phyloP scores from a whole-genome alignment of 2,888 invertebrate species.

The Sialis lutaria region DNA sequence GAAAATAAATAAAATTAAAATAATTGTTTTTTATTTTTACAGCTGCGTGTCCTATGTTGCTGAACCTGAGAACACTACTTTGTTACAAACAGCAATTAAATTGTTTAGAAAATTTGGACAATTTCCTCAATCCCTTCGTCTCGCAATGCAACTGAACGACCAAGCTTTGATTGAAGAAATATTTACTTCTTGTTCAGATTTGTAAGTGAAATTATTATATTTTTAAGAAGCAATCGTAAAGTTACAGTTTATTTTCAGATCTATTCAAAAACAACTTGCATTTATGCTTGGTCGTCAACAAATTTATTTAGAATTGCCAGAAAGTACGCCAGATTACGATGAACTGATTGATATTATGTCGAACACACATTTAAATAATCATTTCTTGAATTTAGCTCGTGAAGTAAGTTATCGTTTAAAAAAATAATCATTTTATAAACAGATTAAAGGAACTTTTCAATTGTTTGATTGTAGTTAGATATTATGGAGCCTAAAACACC shows the following conservation, averaged over 20 bases:
- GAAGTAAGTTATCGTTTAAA: constrained; percentile 30
- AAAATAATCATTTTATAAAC: too few relatives aligned
- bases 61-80: constrained; percentile 55
- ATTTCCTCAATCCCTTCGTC: constrained; percentile 44
- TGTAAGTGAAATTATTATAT: constrained; percentile 21
- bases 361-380: constrained; percentile 51
- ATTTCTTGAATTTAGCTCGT: constrained; percentile 52
- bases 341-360: constrained; percentile 47
- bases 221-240: too few relatives aligned
- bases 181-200: constrained; percentile 39
- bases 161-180: constrained; percentile 39
- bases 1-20: too few relatives aligned
- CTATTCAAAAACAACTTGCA: constrained; percentile 51
- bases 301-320: constrained; percentile 40
- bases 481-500: constrained; percentile 67
- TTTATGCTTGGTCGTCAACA: constrained; percentile 59
- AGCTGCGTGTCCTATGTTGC: constrained; percentile 70
- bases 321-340: constrained; percentile 35
- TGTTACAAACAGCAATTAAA: constrained; percentile 48
- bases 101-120: constrained; percentile 48
- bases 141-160: constrained; percentile 50
- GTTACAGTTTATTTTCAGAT: constrained; percentile 21
- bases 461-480: constrained; percentile 32
- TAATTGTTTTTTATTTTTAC: constrained; percentile 25
- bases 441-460: neutral